Conservation (phyloP, 1,140 invertebrate species). For the Chionoecetes opilio region DNA sequence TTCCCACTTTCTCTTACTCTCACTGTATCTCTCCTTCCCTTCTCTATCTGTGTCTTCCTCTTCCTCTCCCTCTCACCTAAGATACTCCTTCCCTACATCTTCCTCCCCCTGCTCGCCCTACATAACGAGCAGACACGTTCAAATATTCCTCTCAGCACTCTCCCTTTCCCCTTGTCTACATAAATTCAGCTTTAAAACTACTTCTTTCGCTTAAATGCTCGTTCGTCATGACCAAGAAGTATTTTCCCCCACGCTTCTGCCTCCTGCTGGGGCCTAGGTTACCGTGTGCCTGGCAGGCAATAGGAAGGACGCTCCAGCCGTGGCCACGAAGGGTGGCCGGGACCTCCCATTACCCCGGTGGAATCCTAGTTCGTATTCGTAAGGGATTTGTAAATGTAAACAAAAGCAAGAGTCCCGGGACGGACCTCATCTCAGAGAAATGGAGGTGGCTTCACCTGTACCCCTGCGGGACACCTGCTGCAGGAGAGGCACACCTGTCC, state of each 20-base stretch:
- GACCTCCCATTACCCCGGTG: background rate
- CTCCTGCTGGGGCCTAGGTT: background rate
- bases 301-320: background rate
- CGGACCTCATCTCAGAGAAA: no score
- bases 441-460: no score
- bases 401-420: no score
- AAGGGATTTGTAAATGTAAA: no score
- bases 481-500: no score
- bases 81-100: background rate
- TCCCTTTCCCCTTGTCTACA: background rate
- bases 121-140: background rate
- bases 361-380: no score
- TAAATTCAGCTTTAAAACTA: conserved; percentile 31
- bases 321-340: background rate
- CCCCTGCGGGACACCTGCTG: no score
- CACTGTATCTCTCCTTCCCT: background rate
- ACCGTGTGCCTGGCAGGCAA: background rate
- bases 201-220: background rate
- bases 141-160: background rate
- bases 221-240: background rate
- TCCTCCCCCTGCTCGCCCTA: background rate
- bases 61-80: background rate
- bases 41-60: background rate
- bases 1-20: conserved; percentile 3
- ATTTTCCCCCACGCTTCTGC: background rate